A percentile compares a stretch with the other conserved stretches of the same genome.
phyloP scores from a whole-genome alignment of 2,113 vertebrate genomes.

The Xerus inauris region DNA sequence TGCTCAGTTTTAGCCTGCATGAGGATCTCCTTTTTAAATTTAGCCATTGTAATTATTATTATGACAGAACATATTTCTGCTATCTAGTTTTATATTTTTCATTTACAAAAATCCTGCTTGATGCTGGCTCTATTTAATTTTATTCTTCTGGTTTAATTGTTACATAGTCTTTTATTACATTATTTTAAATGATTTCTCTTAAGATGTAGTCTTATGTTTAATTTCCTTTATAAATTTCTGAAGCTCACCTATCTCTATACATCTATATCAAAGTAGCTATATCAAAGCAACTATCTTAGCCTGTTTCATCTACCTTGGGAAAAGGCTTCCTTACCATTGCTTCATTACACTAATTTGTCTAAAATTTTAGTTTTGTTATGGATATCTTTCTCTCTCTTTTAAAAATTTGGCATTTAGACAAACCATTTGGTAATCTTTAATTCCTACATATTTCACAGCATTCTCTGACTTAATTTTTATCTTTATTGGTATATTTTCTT shows the following conservation, averaged over 20 bases:
- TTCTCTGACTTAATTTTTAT: background rate
- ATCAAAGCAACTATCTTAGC: background rate
- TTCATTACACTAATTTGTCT: background rate
- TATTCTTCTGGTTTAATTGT: background rate
- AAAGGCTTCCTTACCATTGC: background rate
- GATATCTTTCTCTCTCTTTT: background rate
- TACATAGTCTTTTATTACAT: background rate
- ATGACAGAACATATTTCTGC: background rate
- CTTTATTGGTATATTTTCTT: slow-evolving; percentile 27
- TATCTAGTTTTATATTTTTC: background rate
- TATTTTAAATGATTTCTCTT: background rate
- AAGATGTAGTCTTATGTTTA: background rate
- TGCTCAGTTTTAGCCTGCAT: background rate
- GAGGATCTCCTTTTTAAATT: background rate
- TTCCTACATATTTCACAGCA: background rate
- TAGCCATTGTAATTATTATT: background rate
- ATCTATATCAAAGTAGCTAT: background rate
- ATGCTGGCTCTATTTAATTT: background rate
- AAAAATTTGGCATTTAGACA: background rate
- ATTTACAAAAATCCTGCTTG: background rate
- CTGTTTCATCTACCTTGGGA: background rate
- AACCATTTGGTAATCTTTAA: background rate
- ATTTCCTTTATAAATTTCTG: background rate
- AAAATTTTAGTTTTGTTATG: background rate
- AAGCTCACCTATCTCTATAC: background rate